Conservation (phyloP, 2,113 vertebrate genomes). For the Silurus glanis region DNA sequence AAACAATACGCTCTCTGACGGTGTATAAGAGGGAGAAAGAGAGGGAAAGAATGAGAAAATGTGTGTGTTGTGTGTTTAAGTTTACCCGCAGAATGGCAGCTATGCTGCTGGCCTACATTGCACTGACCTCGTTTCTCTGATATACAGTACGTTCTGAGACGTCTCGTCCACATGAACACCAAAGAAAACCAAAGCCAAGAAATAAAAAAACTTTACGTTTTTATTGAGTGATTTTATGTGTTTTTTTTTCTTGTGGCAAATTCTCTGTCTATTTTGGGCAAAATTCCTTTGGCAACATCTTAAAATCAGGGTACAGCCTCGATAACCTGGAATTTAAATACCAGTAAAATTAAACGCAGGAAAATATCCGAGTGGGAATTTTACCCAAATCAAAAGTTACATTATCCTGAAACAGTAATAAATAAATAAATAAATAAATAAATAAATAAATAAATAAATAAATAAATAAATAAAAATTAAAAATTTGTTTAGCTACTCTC, state of each 20-base stretch:
- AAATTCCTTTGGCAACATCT: not conserved
- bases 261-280: not conserved
- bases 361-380: not conserved
- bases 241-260: not conserved
- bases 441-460: not conserved
- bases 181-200: not conserved
- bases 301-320: not conserved
- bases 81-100: constrained; percentile 39
- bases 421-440: no score
- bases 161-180: not conserved
- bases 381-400: not conserved
- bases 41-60: constrained; percentile 13
- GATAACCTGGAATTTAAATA: not conserved
- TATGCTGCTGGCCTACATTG: constrained; percentile 55
- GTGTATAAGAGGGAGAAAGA: constrained; percentile 3
- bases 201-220: no score
- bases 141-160: constrained; percentile 34
- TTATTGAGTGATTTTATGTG: not conserved
- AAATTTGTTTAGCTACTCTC: not conserved
- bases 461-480: not conserved
- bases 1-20: not conserved
- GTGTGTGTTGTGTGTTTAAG: constrained; percentile 43
- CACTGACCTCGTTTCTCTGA: constrained; percentile 45
- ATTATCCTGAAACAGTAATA: not conserved
- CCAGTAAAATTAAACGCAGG: not conserved